Evolutionary conservation across 2,888 invertebrate species (phyloP), one percentile per base, ranked within the genome.

Genomic region (Cloeon dipterum): DNA sequence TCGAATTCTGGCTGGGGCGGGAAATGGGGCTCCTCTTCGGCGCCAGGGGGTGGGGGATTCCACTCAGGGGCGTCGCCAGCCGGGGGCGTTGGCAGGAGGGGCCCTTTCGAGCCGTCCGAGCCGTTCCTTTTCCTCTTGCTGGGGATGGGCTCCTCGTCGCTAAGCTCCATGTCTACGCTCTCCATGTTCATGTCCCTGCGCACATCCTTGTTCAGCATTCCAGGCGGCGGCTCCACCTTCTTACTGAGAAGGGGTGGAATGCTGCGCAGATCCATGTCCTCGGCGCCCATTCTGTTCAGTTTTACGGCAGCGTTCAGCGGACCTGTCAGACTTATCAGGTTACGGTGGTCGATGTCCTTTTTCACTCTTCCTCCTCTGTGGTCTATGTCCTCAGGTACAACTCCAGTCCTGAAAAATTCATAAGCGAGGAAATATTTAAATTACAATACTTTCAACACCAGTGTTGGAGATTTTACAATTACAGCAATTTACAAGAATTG

Each of bases 121-220:
- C 34, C 34, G 17, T 38, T 33, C 7, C 32, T 32, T 37, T 14
- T 29, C 25, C 38, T 38, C n/a, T 17, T 11, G 33, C 21, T 23
- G 25, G 23, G 38, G 19, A 38, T 34, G 26, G 26, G 45, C 36
- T 82, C 82, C 34, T 83, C 83, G 47, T 83, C 83, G 10, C 81
- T 82, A 51, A 85, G 63, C 44, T 83, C 83, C 82, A 83, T 83
- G 45, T 85, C 83, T 40, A 82, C 74, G 50, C 73, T 76, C 50
- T 77, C 76, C 3, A 76, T 73, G 50, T 75, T 79, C 5, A 36
- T 21, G 14, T 29, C 13, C 13, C 39, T 29, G n/a, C 32, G 32
- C 11, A 36, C 36, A 16, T 34, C 18, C 18, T 39, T 36, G 16
- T n/a, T 33, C 18, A 19, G 23, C 11, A 19, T 10, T 14, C 23